phyloP scores from a whole-genome alignment of 2,888 invertebrate species.

The Doris montereyensis region DNA sequence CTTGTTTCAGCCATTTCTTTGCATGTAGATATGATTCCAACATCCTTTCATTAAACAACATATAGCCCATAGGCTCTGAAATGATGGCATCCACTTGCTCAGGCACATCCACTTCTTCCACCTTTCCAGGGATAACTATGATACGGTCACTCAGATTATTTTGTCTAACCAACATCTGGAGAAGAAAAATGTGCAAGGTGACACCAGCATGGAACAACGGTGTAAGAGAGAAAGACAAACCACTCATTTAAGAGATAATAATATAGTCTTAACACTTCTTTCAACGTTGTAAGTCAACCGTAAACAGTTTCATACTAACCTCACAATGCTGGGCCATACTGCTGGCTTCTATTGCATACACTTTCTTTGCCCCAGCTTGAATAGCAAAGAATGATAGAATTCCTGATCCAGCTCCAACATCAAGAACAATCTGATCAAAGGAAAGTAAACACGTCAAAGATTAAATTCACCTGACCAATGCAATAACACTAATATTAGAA shows the following conservation, averaged over 20 bases:
- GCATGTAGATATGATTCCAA: conserved; percentile 98
- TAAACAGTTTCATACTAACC: no score
- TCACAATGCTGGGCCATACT: conserved; percentile 93
- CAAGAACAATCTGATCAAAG: conserved; percentile 84
- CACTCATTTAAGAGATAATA: no score
- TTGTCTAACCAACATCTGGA: conserved; percentile 85
- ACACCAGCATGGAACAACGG: not conserved
- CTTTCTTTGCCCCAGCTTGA: conserved; percentile 95
- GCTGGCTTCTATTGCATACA: conserved; percentile 99
- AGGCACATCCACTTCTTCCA: conserved; percentile 96
- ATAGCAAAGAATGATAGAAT: conserved; percentile 98
- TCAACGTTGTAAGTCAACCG: no score
- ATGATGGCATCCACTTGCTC: conserved; percentile 97
- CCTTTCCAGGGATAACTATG: conserved; percentile 95
- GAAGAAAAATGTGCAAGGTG: no score
- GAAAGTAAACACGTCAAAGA: no score
- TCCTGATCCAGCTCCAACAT: conserved; percentile 98
- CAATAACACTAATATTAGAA: no score
- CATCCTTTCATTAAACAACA: conserved; percentile 99
- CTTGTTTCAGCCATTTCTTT: conserved; percentile 93
- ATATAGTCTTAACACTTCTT: no score
- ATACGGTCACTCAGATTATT: conserved; percentile 92
- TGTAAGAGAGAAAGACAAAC: not conserved
- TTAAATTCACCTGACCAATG: no score
- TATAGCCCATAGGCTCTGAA: conserved; percentile 99